These are phyloP conservation scores for Agelaius phoeniceus DNA, from an alignment of 2,113 vertebrate species.

Conservation along the genomic window DNA sequence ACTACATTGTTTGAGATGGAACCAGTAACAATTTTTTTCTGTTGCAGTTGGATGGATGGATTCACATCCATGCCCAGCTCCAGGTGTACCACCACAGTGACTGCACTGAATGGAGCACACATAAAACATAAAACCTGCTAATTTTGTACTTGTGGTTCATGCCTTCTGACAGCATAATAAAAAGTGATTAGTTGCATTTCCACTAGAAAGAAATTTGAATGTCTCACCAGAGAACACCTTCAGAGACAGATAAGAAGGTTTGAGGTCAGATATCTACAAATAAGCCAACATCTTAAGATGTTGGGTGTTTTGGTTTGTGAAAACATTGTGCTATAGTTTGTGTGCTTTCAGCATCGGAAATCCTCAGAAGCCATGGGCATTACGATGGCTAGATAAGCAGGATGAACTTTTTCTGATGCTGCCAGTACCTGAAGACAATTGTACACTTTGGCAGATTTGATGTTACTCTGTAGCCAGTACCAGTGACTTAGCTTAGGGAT, in stretches of 20 bases:
- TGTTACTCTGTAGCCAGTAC: background rate
- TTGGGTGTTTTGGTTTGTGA: background rate
- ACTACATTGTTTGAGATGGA: background rate
- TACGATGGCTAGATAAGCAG: background rate
- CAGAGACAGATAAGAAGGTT: background rate
- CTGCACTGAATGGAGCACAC: background rate
- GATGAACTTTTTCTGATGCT: background rate
- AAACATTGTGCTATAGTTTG: background rate
- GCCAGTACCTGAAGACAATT: background rate
- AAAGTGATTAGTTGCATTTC: background rate
- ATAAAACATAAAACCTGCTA: background rate
- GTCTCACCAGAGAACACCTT: background rate
- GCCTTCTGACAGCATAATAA: background rate
- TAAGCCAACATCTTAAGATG: background rate
- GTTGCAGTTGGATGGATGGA: background rate
- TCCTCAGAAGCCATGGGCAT: background rate
- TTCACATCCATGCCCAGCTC: background rate
- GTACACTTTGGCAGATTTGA: background rate
- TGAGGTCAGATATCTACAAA: background rate
- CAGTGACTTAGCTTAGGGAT: fast-evolving
- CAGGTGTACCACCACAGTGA: background rate
- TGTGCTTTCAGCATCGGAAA: background rate
- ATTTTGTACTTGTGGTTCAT: background rate
- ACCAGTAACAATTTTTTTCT: background rate
- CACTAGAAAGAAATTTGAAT: background rate